Evolutionary conservation across 2,113 vertebrate species (phyloP).

Genomic region (Phylloscopus trochiloides): DNA sequence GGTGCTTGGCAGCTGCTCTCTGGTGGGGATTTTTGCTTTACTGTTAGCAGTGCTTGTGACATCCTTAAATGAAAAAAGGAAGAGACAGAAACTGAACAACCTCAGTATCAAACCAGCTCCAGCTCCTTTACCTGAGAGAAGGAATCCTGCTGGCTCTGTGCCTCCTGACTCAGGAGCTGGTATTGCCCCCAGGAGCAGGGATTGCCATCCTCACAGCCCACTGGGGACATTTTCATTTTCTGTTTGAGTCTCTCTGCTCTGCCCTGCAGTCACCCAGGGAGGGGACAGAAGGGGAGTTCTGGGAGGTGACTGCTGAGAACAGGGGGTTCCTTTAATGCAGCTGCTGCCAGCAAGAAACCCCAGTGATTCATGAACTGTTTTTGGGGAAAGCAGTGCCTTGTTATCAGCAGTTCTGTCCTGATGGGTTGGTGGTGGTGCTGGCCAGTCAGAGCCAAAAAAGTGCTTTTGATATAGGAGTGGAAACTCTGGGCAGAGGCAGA

Average conservation of each 20-base stretch:
- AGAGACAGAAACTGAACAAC: neutral
- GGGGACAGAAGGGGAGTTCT: neutral
- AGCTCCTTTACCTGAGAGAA: neutral
- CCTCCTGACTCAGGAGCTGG: neutral
- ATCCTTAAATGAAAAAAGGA: slow-evolving; percentile 19
- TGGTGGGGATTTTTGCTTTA: slow-evolving; percentile 34
- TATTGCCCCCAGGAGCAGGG: neutral
- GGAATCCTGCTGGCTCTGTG: neutral
- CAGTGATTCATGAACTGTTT: neutral
- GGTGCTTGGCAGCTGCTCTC: slow-evolving; percentile 41
- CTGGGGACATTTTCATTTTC: fast-evolving
- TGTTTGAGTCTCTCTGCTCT: neutral
- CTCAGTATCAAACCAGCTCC: neutral
- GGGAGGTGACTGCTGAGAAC: neutral
- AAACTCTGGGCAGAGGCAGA: slow-evolving; percentile 9
- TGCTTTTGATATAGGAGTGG: slow-evolving; percentile 12
- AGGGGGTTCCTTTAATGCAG: neutral
- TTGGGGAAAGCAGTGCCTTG: neutral
- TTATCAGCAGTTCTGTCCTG: neutral
- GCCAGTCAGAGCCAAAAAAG: slow-evolving; percentile 38
- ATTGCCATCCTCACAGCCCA: neutral
- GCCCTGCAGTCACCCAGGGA: neutral
- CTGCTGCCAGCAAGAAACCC: neutral
- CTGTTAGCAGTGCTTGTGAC: slow-evolving; percentile 28
- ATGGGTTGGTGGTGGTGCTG: neutral